Conservation (phyloP, 2,888 invertebrate species). For the Cataglyphis cursor region DNA sequence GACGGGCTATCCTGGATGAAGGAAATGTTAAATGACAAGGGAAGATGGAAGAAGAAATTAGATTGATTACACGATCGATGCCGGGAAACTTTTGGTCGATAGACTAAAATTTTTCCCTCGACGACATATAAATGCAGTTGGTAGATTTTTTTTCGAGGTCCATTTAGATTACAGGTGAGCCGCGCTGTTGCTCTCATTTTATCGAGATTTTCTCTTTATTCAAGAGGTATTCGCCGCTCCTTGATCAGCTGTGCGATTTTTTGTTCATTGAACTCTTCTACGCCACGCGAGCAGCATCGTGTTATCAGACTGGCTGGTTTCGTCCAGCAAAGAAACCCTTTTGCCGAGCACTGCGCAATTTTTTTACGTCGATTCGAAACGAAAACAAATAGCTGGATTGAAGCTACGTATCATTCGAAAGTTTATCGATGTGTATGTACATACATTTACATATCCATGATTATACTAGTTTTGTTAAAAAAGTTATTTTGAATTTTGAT, state of each 20-base stretch:
- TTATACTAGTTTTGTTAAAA: no score
- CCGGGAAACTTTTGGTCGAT: not conserved
- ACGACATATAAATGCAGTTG: slow-evolving; percentile 36
- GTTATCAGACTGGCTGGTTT: not conserved
- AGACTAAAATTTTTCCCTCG: not conserved
- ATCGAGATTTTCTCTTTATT: slow-evolving; percentile 58
- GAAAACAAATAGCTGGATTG: not conserved
- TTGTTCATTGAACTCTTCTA: not conserved
- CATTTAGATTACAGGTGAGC: slow-evolving; percentile 62
- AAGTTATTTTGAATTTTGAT: not conserved
- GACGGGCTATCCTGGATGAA: not conserved
- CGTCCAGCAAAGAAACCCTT: not conserved
- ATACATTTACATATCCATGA: not conserved
- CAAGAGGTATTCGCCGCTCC: slow-evolving; percentile 35
- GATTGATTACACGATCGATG: not conserved
- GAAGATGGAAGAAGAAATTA: slow-evolving; percentile 8
- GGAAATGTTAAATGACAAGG: slow-evolving; percentile 33
- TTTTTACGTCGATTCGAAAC: not conserved
- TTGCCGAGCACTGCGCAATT: not conserved
- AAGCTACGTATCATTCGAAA: not conserved
- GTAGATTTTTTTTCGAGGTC: slow-evolving; percentile 26
- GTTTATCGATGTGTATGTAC: not conserved
- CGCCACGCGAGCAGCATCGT: not conserved
- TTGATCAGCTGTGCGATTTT: slow-evolving; percentile 50
- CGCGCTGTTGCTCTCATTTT: slow-evolving; percentile 56